phyloP scores from a whole-genome alignment of 2,888 invertebrate genomes.

The Tanaodytes sp. region DNA sequence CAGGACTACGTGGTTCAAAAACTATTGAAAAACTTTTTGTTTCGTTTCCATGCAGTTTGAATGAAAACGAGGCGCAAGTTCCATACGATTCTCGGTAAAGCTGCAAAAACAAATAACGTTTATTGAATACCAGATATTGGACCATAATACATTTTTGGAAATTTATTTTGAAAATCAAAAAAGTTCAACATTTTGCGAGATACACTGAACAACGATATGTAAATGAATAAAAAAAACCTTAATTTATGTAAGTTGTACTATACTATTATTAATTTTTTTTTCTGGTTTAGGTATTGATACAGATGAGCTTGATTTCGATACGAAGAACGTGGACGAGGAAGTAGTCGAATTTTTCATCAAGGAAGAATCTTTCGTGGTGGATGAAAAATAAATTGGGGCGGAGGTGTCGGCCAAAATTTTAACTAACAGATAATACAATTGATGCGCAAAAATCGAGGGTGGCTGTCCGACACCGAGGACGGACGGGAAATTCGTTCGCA shows the following conservation, averaged over 20 bases:
- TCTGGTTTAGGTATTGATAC: slow-evolving; percentile 97
- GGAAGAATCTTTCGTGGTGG: slow-evolving; percentile 78
- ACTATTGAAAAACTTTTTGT: slow-evolving; percentile 75
- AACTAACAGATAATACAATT: slow-evolving; percentile 13
- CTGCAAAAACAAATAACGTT: too few relatives aligned
- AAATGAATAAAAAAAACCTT: too few relatives aligned
- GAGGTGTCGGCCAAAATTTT: background rate
- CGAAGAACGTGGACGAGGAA: slow-evolving; percentile 92
- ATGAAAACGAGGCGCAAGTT: slow-evolving; percentile 62
- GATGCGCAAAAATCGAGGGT: slow-evolving; percentile 2
- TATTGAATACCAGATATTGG: too few relatives aligned
- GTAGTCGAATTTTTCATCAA: slow-evolving; percentile 97
- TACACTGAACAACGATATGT: too few relatives aligned
- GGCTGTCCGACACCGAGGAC: background rate
- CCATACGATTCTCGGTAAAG: slow-evolving; percentile 65
- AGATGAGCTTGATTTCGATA: slow-evolving; percentile 90
- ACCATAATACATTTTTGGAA: too few relatives aligned
- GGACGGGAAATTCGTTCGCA: too few relatives aligned
- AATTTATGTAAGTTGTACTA: too few relatives aligned
- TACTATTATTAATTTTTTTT: too few relatives aligned
- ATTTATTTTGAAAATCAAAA: too few relatives aligned
- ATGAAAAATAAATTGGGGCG: slow-evolving; percentile 24
- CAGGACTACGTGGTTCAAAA: slow-evolving; percentile 76
- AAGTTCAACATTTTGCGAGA: too few relatives aligned
- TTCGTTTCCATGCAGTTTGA: slow-evolving; percentile 76